These are phyloP conservation scores for Lepidothrix coronata DNA, from an alignment of 2,113 vertebrate species.

Conservation along the genomic window DNA sequence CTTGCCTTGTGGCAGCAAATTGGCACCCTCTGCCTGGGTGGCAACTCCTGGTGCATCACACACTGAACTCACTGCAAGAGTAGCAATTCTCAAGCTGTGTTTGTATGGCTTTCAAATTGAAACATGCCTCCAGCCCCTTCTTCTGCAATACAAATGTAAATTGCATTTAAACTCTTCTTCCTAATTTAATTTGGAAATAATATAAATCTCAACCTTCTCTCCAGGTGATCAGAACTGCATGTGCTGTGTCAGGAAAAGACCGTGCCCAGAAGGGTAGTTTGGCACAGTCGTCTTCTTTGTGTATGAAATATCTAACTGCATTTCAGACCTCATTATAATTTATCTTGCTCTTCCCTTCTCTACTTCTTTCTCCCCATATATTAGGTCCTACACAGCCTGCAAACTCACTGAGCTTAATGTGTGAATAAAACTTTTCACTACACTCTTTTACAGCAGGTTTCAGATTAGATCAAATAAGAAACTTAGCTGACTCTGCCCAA, in stretches of 20 bases:
- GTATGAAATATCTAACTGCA: not conserved
- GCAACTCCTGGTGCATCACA: not conserved
- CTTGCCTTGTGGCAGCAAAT: not conserved
- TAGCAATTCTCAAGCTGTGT: rapidly evolving
- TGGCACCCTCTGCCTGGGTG: not conserved
- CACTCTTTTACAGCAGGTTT: not conserved
- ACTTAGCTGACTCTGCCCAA: not conserved
- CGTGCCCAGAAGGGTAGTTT: not conserved
- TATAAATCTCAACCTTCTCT: not conserved
- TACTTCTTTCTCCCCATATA: not conserved
- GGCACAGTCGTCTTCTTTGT: not conserved
- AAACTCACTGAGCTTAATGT: not conserved
- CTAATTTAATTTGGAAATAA: slow-evolving; percentile 15
- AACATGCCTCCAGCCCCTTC: not conserved
- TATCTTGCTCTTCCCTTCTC: not conserved
- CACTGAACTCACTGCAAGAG: rapidly evolving
- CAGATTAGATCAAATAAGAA: not conserved
- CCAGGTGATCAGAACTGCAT: not conserved
- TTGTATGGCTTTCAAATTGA: not conserved
- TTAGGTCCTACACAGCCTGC: not conserved
- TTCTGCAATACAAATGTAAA: not conserved
- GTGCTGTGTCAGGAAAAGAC: not conserved
- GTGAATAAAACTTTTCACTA: not conserved
- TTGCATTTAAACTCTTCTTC: not conserved
- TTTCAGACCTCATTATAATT: not conserved